These are phyloP conservation scores for Campopleginae sp. DNA, from an alignment of 2,888 invertebrate genomes.

Conservation along the genomic window DNA sequence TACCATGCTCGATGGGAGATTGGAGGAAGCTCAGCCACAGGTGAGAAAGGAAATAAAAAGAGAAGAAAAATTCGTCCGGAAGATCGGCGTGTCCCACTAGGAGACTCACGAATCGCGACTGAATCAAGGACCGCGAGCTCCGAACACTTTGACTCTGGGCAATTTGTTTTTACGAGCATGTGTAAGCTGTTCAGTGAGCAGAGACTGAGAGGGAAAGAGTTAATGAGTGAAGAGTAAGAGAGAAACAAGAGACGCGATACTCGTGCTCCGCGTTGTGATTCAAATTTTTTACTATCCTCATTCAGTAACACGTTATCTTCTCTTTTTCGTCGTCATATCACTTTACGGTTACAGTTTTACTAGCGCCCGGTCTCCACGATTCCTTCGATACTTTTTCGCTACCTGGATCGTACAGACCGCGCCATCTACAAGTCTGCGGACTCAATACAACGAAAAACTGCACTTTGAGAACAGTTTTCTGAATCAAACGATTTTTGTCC, in stretches of 20 bases:
- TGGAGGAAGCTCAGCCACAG: conserved; percentile 37
- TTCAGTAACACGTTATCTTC: conserved; percentile 35
- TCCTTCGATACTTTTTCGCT: conserved; percentile 7
- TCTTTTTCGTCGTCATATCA: background rate
- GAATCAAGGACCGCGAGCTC: conserved; percentile 58
- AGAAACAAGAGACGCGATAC: conserved; percentile 42
- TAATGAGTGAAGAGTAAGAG: conserved; percentile 20
- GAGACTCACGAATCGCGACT: conserved; percentile 63
- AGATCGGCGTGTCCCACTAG: conserved; percentile 56
- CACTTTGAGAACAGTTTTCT: background rate
- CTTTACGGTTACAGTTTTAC: conserved; percentile 16
- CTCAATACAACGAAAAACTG: background rate
- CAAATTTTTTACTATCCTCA: conserved; percentile 22
- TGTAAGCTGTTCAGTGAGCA: conserved; percentile 44
- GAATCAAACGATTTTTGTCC: background rate
- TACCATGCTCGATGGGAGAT: conserved; percentile 25
- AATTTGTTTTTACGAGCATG: conserved; percentile 54
- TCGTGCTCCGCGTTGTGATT: conserved; percentile 55
- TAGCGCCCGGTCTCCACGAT: conserved; percentile 54
- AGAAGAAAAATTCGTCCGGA: conserved; percentile 35
- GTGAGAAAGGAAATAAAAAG: conserved; percentile 11
- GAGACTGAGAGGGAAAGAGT: conserved; percentile 53
- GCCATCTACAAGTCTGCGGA: conserved; percentile 38
- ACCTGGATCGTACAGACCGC: conserved; percentile 23
- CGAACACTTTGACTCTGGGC: conserved; percentile 49